A percentile compares a stretch with the other conserved stretches of the same genome.
phyloP scores from a whole-genome alignment of 2,797 vertebrate species.

The Bryconaethiops microstoma region DNA sequence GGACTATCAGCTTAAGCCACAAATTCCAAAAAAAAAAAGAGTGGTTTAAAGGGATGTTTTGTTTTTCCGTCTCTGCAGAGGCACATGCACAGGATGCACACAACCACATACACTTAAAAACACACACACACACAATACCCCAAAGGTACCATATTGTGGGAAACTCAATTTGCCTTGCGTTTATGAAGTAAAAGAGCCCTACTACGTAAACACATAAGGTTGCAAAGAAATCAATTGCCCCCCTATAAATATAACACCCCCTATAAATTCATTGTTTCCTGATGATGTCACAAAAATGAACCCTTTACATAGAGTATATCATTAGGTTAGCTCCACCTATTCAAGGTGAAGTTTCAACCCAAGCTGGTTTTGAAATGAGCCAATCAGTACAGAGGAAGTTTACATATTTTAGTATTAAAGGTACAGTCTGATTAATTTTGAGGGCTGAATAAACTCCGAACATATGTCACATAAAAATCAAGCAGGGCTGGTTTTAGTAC shows the following conservation, averaged over 20 bases:
- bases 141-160: neutral
- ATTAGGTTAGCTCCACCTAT: neutral
- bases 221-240: too few species aligned
- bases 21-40: neutral
- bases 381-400: neutral
- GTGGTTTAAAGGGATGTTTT: neutral
- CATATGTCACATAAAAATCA: neutral
- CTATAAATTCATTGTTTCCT: too few species aligned
- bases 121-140: neutral
- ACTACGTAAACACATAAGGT: too few species aligned
- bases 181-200: neutral
- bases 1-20: slow-evolving; percentile 54
- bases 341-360: neutral
- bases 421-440: neutral
- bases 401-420: neutral
- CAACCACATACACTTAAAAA: neutral
- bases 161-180: neutral
- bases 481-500: neutral
- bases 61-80: slow-evolving; percentile 8
- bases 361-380: neutral
- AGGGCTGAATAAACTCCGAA: neutral
- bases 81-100: neutral
- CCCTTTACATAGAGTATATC: too few species aligned
- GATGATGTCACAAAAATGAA: too few species aligned
- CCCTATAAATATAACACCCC: too few species aligned